Conservation (phyloP, 2,113 vertebrate genomes). For the Andinoacara biseriatus region DNA sequence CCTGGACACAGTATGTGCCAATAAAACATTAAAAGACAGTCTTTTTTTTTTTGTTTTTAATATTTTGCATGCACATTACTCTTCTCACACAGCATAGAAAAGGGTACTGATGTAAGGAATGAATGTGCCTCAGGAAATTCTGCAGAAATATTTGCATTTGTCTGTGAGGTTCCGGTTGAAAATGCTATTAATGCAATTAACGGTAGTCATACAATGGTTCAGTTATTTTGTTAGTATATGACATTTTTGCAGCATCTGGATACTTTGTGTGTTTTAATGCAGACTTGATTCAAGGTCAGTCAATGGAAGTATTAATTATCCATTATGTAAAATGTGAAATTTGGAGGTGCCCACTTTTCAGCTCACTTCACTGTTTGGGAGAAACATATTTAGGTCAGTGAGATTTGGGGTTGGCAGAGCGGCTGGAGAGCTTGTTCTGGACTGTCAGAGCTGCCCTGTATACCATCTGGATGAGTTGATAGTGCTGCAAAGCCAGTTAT, state of each 20-base stretch:
- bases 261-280: background rate
- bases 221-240: too few relatives aligned
- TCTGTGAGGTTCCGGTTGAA: background rate
- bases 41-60: background rate
- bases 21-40: background rate
- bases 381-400: conserved; percentile 76
- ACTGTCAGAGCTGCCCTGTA: conserved; percentile 68
- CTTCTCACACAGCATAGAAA: background rate
- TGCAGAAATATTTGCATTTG: background rate
- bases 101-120: background rate
- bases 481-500: conserved; percentile 73
- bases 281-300: background rate
- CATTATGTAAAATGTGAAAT: conserved; percentile 44
- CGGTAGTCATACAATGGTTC: background rate
- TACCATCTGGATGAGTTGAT: conserved; percentile 76
- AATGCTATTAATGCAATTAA: background rate
- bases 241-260: background rate
- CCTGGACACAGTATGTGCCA: background rate
- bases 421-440: conserved; percentile 70
- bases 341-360: conserved; percentile 60
- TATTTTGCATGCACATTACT: background rate
- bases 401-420: conserved; percentile 71
- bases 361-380: conserved; percentile 44
- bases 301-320: conserved; percentile 27
- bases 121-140: background rate